Conservation (phyloP, 2,888 invertebrate species). For the Calliscelio sp. region DNA sequence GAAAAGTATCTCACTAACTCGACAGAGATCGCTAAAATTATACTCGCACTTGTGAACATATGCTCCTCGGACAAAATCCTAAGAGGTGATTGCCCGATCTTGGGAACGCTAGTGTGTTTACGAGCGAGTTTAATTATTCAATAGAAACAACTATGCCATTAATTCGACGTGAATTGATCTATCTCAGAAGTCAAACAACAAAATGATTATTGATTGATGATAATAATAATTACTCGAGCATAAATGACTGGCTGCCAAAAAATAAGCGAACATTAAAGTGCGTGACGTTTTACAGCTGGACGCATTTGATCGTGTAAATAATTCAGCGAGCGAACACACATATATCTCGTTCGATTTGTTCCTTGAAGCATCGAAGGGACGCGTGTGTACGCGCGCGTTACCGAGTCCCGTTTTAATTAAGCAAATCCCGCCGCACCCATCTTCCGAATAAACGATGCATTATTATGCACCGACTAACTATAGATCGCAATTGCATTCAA, state of each 20-base stretch:
- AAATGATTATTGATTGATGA: too few species aligned
- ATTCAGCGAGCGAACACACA: too few species aligned
- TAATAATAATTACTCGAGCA: too few species aligned
- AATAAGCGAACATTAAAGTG: slow-evolving; percentile 14
- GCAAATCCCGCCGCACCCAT: slow-evolving; percentile 71
- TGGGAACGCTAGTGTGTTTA: slow-evolving; percentile 26
- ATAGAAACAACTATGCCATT: not conserved
- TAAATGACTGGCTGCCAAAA: too few species aligned
- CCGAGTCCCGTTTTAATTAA: slow-evolving; percentile 68
- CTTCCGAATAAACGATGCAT: slow-evolving; percentile 74
- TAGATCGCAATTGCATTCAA: slow-evolving; percentile 39
- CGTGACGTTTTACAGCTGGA: slow-evolving; percentile 5
- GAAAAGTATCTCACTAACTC: slow-evolving; percentile 33
- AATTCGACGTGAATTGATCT: too few species aligned
- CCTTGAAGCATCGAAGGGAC: slow-evolving; percentile 45
- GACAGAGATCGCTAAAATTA: slow-evolving; percentile 48
- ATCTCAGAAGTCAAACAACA: too few species aligned
- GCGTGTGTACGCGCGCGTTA: slow-evolving; percentile 58
- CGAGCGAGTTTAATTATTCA: slow-evolving; percentile 32
- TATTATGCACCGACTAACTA: slow-evolving; percentile 45
- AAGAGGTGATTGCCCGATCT: slow-evolving; percentile 58
- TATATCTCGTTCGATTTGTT: slow-evolving; percentile 57
- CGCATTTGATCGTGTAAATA: slow-evolving; percentile 44
- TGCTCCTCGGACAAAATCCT: slow-evolving; percentile 35
- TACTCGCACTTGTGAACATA: slow-evolving; percentile 33